Evolutionary conservation across 2,888 invertebrate genomes (phyloP).

Genomic region (Nomada hirtipes): DNA sequence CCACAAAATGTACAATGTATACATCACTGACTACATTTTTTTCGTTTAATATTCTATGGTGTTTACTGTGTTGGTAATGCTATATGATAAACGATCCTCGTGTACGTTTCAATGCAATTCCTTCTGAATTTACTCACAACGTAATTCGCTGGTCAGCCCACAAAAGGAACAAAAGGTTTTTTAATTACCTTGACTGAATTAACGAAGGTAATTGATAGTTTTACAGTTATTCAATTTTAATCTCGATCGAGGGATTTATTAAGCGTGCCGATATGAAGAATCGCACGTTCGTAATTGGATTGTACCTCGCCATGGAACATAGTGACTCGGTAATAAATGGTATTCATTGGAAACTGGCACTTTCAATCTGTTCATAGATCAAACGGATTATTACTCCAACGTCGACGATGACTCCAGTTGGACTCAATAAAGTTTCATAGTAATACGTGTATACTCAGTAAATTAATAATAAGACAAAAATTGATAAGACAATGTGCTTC

Average conservation of each 20-base stretch:
- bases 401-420: not conserved
- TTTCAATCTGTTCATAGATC: slow-evolving; percentile 31
- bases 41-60: too few species aligned
- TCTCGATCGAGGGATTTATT: slow-evolving; percentile 19
- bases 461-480: too few species aligned
- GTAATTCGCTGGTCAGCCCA: not conserved
- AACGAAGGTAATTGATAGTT: slow-evolving; percentile 14
- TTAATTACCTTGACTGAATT: slow-evolving; percentile 13
- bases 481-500: too few species aligned
- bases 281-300: slow-evolving; percentile 30
- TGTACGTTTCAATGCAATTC: not conserved
- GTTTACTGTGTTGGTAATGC: too few species aligned
- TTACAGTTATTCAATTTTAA: slow-evolving; percentile 12
- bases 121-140: not conserved
- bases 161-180: not conserved
- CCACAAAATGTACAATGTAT: too few species aligned
- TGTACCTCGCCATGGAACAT: not conserved
- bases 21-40: too few species aligned
- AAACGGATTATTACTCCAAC: slow-evolving; percentile 1
- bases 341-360: slow-evolving; percentile 39
- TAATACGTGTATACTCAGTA: not conserved
- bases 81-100: too few species aligned
- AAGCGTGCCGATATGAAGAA: slow-evolving; percentile 8
- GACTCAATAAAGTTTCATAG: not conserved
- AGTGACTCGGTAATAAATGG: slow-evolving; percentile 18